Percentiles rank a stretch among this genome's conserved stretches.
Evolutionary conservation across 1,140 invertebrate genomes (phyloP).

Genomic region (Spodoptera frugiperda): DNA sequence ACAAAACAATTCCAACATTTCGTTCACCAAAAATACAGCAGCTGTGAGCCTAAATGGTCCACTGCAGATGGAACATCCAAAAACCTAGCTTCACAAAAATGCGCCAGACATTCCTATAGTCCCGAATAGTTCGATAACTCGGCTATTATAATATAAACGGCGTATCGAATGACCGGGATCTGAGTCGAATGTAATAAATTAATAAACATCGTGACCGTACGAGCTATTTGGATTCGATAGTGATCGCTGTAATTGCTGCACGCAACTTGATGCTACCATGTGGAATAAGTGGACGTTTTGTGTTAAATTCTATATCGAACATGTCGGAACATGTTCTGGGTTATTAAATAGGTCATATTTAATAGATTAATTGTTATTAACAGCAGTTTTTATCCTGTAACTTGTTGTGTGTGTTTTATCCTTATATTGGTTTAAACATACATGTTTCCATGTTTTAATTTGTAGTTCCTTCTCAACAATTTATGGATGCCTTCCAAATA

Average conservation of each 20-base stretch:
- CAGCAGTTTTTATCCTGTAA: too few relatives aligned
- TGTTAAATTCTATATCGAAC: conserved; percentile 2
- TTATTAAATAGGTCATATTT: background rate
- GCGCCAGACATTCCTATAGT: conserved; percentile 6
- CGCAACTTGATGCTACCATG: conserved; percentile 32
- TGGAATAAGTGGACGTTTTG: conserved; percentile 15
- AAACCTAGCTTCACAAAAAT: background rate
- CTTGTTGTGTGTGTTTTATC: too few relatives aligned
- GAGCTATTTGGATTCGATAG: conserved; percentile 30
- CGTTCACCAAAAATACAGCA: too few relatives aligned
- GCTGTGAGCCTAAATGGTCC: too few relatives aligned
- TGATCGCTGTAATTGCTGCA: conserved; percentile 46
- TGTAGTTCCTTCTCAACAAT: too few relatives aligned
- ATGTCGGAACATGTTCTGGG: background rate
- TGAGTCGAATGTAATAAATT: conserved; percentile 46
- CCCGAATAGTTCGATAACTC: conserved; percentile 5
- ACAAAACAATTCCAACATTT: too few relatives aligned
- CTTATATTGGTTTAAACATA: too few relatives aligned
- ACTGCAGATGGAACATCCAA: too few relatives aligned
- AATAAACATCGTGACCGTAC: conserved; percentile 43
- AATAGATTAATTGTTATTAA: too few relatives aligned
- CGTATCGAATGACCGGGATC: conserved; percentile 42
- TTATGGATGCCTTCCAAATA: too few relatives aligned
- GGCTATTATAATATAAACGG: conserved; percentile 29
- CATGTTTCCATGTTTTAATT: too few relatives aligned